Evolutionary conservation across 1,140 invertebrate species (phyloP), one percentile per base, ranked within the genome.

Genomic region (Zaprionus camerounensis): DNA sequence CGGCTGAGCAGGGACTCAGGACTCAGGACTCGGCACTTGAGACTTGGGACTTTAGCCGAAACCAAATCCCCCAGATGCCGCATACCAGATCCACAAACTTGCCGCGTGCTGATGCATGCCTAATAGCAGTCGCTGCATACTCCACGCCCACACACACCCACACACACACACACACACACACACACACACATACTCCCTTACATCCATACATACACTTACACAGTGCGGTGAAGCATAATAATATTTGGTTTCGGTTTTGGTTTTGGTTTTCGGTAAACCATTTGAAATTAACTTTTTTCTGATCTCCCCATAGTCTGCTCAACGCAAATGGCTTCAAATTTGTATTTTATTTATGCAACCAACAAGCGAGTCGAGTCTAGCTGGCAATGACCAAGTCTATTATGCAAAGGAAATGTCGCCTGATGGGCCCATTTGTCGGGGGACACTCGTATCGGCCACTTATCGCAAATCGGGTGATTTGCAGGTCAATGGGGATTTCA

Each of bases 31-130:
- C 38, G 69, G 53, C 34, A 73, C 41, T 44, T 58, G 70, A 53
- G 46, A 74, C 41, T n/a, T 26, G 70, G 57, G 46, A 74, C 41
- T n/a, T 26, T n/a, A 55, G 56, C 28, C 56, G 5, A 46, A 70
- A 51, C 53, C 31, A 71, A 75, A 71, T 64, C 67, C 59, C 67
- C 34, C 57, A 44, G 62, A 44, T 65, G 53, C 66, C 58, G 65
- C 53, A 84, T 49, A 70, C 57, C 53, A 49, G 51, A 46, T 62
- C 58, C 66, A 17, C 36, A 75, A 69, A 70, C 61, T 75, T 70
- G 67, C 67, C 81, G 73, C 82, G 63, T 55, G 78, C 78, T 81
- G 84, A 82, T 85, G 82, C 82, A 86, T 82, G 82, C 82, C 82
- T 82, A 86, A 85, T 79, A 75, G 65, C 28, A 71, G 28, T 63